Base-by-base conservation (phyloP, 2,888 invertebrate species). In the Mythimna vitellina region DNA sequence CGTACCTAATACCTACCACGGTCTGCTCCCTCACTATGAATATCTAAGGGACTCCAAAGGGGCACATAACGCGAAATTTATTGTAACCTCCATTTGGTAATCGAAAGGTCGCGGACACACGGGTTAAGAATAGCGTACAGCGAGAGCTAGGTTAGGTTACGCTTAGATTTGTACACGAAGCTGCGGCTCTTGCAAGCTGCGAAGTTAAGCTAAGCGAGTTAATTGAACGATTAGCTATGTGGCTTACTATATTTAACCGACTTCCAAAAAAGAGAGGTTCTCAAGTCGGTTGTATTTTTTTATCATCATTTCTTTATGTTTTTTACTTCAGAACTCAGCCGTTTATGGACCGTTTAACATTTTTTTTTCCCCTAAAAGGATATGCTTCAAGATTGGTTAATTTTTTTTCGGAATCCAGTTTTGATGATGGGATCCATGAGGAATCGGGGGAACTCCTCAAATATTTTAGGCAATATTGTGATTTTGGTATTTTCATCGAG, bases 51-150 rank as follows among this genome's bases (percentile, higher is more conserved):
- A 57, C 3, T 57, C 68, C 70, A 60, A 57, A 78, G 72, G 63
- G 68, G 61, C 22, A 63, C 20, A 62, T 70, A 70, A 67, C 51
- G 35, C 38, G 65, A 67, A 81, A 84, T 87, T 87, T 82, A 86
- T 86, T 81, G 75, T 77, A 71, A 76, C 63, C 32, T 82, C 65
- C 60, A 69, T 65, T 67, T 64, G 57, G 63, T 73, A 73, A 80
- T 67, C 69, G 80, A 79, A 80, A 82, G 80, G 74, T 32, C 76
- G 58, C 49, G 65, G 72, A 70, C 70, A 68, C 58, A 63, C 38
- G 12, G 38, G 54, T 17, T 22, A 22, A 35, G 35, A 1, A 5
- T 10, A 12, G 12, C 14, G 14, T n/a, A 69, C 35, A 70, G 29
- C 14, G 9, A 4, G 0, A 35, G 20, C n/a, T 42, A 10, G 14